Conservation (phyloP, 2,113 vertebrate genomes). For the Mustela lutreola region DNA sequence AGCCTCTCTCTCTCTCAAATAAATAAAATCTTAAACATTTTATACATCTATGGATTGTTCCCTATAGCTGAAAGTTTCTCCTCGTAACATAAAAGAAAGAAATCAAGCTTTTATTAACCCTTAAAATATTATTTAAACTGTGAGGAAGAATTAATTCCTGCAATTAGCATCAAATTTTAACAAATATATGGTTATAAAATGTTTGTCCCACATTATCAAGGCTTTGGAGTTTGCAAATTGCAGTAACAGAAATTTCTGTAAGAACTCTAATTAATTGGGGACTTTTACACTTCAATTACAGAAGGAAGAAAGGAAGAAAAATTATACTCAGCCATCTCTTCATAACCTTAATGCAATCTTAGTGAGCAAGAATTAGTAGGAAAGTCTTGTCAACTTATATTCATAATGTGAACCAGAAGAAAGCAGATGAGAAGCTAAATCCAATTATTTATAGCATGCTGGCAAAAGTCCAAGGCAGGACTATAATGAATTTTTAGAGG, state of each 20-base stretch:
- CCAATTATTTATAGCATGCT: background rate
- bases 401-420: background rate
- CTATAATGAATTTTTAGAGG: background rate
- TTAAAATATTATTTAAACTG: background rate
- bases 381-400: background rate
- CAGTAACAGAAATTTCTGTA: background rate
- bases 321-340: background rate
- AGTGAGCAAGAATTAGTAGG: slow-evolving; percentile 10
- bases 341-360: slow-evolving; percentile 27
- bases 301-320: background rate
- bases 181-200: background rate
- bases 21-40: background rate
- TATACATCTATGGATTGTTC: background rate
- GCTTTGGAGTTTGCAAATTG: slow-evolving; percentile 2
- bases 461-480: slow-evolving; percentile 37
- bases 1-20: background rate
- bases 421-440: background rate
- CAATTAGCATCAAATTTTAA: slow-evolving; percentile 43
- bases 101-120: slow-evolving; percentile 11
- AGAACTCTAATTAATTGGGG: background rate
- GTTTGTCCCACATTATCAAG: slow-evolving; percentile 42
- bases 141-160: slow-evolving; percentile 30
- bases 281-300: background rate
- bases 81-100: background rate
- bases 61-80: background rate